phyloP scores from a whole-genome alignment of 2,888 invertebrate genomes.

The Melinopterus prodromus region DNA sequence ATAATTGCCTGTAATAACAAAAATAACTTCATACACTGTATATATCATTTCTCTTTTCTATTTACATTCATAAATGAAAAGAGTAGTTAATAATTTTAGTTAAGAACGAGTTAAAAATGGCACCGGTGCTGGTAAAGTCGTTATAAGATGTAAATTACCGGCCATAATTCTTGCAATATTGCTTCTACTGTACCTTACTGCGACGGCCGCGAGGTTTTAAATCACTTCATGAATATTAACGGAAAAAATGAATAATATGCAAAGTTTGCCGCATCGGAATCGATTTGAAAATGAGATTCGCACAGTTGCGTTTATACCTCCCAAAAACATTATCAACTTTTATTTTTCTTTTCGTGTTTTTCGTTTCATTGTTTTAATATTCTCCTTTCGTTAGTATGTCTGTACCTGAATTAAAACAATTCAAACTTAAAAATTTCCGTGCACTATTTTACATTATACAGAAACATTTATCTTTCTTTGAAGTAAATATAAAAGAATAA shows the following conservation, averaged over 20 bases:
- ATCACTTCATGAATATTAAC: conserved; percentile 24
- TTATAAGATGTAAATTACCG: not conserved
- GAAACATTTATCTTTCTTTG: not conserved
- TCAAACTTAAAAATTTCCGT: too few relatives aligned
- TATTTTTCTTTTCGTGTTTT: not conserved
- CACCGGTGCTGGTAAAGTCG: not conserved
- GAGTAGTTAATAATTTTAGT: not conserved
- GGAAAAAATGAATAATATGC: conserved; percentile 24
- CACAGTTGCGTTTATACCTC: not conserved
- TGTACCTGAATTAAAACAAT: too few relatives aligned
- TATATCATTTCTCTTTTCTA: too few relatives aligned
- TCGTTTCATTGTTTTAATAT: not conserved
- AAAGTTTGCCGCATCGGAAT: conserved; percentile 22
- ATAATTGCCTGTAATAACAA: too few relatives aligned
- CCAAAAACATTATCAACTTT: too few relatives aligned
- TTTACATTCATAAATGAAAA: not conserved
- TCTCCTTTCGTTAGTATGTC: too few relatives aligned
- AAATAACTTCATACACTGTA: too few relatives aligned
- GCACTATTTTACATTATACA: too few relatives aligned
- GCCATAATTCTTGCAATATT: not conserved
- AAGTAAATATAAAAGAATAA: not conserved
- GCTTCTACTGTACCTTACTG: not conserved
- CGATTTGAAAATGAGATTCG: conserved; percentile 5
- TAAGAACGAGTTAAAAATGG: not conserved
- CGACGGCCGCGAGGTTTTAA: conserved; percentile 13